These are phyloP conservation scores for cat (Felis catus) DNA, from an alignment of 2,113 vertebrate species.

Conservation along the genomic window F.catus_Fca126_mat1.0 CM031421.1:28267001-28267500, in stretches of 20 bases:
- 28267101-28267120: not conserved
- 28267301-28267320: not conserved
- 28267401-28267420: not conserved
- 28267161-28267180: not conserved
- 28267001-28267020: accelerated
- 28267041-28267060: not conserved
- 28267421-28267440: too few species aligned
- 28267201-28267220: not conserved
- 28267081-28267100: not conserved
- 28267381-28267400: not conserved
- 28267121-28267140: not conserved
- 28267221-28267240: not conserved
- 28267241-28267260: not conserved
- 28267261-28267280: not conserved
- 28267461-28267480: too few species aligned
- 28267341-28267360: not conserved
- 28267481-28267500: too few species aligned
- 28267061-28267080: not conserved
- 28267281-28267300: not conserved
- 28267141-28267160: not conserved
- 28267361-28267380: not conserved
- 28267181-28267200: not conserved
- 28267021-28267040: not conserved
- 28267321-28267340: not conserved
- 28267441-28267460: too few species aligned